A percentile compares a stretch with the other conserved stretches of the same genome.
phyloP scores from a whole-genome alignment of 2,888 invertebrate genomes.

The Dermolepida albohirtum region DNA sequence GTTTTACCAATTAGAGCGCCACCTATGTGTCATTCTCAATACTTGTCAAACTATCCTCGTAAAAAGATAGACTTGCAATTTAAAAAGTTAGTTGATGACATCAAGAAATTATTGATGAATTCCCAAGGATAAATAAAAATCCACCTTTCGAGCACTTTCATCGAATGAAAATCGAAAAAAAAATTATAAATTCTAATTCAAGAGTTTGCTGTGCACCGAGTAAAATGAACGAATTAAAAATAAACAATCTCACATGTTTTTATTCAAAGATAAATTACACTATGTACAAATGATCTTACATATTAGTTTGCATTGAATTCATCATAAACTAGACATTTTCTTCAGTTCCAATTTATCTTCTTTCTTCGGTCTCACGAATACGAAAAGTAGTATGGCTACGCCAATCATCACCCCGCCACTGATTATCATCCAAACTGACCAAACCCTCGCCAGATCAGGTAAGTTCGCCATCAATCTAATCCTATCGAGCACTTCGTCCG shows the following conservation, averaged over 20 bases:
- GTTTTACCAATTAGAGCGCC: too few relatives aligned
- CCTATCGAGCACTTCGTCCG: conserved; percentile 44
- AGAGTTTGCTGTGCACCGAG: too few relatives aligned
- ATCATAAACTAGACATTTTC: conserved; percentile 18
- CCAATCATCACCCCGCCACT: conserved; percentile 38
- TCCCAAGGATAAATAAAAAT: too few relatives aligned
- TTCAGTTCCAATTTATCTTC: conserved; percentile 16
- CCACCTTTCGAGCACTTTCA: too few relatives aligned
- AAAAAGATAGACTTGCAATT: too few relatives aligned
- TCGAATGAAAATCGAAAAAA: too few relatives aligned
- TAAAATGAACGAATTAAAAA: not conserved
- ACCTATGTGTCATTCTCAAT: too few relatives aligned
- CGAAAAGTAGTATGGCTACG: conserved; percentile 37
- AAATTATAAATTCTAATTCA: too few relatives aligned
- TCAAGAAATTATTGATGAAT: too few relatives aligned
- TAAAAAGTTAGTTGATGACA: too few relatives aligned
- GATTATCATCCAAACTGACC: conserved; percentile 39
- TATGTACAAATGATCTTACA: conserved; percentile 19
- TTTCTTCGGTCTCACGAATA: conserved; percentile 40
- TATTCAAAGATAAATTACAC: conserved; percentile 27
- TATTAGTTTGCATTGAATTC: not conserved
- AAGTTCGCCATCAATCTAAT: conserved; percentile 46
- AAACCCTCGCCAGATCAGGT: conserved; percentile 43
- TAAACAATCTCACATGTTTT: conserved; percentile 7
- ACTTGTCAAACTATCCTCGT: too few relatives aligned